Percentiles rank a stretch among this genome's conserved stretches.
These are phyloP conservation scores for Acleris holmiana DNA, from an alignment of 2,888 invertebrate species.

Conservation along the genomic window DNA sequence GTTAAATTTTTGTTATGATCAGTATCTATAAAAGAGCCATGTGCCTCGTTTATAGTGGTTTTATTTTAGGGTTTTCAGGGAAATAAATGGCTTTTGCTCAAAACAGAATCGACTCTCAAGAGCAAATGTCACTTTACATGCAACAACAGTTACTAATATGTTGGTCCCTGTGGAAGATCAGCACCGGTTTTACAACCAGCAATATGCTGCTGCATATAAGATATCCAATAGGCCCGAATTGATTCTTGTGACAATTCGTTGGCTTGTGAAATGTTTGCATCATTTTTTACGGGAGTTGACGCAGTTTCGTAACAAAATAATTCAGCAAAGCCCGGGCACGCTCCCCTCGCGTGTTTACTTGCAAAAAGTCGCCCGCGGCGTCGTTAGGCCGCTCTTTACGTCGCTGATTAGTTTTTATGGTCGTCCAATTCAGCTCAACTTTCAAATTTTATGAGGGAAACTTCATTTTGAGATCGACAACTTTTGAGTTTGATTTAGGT, in stretches of 20 bases:
- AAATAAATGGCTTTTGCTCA: too few species aligned
- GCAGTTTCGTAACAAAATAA: constrained; percentile 64
- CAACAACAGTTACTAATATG: too few species aligned
- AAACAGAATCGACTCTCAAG: too few species aligned
- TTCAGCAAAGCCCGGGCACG: constrained; percentile 50
- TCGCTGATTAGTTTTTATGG: constrained; percentile 71
- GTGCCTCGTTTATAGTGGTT: too few species aligned
- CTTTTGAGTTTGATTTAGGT: constrained; percentile 30
- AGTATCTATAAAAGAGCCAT: too few species aligned
- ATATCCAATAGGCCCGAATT: constrained; percentile 7
- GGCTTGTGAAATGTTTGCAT: constrained; percentile 49
- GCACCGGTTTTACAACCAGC: too few species aligned
- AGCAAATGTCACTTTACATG: too few species aligned
- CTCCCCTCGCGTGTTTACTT: constrained; percentile 59
- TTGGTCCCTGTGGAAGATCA: too few species aligned
- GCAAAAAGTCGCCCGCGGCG: constrained; percentile 60
- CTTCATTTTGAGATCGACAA: constrained; percentile 44
- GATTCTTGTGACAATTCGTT: constrained; percentile 17
- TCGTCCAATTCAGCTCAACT: constrained; percentile 53
- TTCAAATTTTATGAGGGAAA: constrained; percentile 51
- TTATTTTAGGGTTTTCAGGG: too few species aligned
- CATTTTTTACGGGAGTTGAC: constrained; percentile 59
- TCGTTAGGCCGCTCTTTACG: constrained; percentile 64
- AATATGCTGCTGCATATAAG: constrained; percentile 2
- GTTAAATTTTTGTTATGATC: too few species aligned